phyloP scores from a whole-genome alignment of 2,888 invertebrate genomes.

The Melanargia galathea region DNA sequence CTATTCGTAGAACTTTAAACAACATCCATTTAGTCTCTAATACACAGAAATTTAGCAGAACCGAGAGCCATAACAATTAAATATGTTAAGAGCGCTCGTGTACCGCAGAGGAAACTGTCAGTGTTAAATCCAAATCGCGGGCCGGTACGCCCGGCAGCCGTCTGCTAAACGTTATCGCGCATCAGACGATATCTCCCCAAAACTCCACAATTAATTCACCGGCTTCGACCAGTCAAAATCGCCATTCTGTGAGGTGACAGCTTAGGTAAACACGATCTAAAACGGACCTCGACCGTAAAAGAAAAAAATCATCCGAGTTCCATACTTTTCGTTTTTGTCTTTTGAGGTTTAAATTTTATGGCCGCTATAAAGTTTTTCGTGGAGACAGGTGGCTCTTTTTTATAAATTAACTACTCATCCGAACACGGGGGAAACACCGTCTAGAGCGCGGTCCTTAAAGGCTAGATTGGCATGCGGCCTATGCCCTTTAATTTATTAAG shows the following conservation, averaged over 20 bases:
- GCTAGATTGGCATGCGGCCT: constrained; percentile 70
- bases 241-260: constrained; percentile 80
- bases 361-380: constrained; percentile 80
- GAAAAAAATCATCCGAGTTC: constrained; percentile 66
- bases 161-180: constrained; percentile 65
- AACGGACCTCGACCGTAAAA: constrained; percentile 73
- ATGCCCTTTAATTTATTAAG: constrained; percentile 76
- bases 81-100: constrained; percentile 54
- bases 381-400: constrained; percentile 82
- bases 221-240: constrained; percentile 76
- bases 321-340: constrained; percentile 71
- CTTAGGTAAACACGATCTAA: constrained; percentile 81
- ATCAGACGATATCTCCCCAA: constrained; percentile 74
- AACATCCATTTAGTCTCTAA: constrained; percentile 27
- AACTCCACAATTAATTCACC: constrained; percentile 77
- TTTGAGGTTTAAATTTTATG: constrained; percentile 81
- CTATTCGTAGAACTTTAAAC: constrained; percentile 16
- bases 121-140: constrained; percentile 67
- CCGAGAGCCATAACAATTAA: constrained; percentile 61
- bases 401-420: constrained; percentile 72
- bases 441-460: constrained; percentile 64
- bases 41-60: constrained; percentile 46
- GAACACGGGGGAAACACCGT: constrained; percentile 59
- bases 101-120: constrained; percentile 61
- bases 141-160: constrained; percentile 61